Percentiles rank a stretch among this genome's conserved stretches.
phyloP scores from a whole-genome alignment of 2,888 invertebrate genomes.

The Drosophila ezoana region DNA sequence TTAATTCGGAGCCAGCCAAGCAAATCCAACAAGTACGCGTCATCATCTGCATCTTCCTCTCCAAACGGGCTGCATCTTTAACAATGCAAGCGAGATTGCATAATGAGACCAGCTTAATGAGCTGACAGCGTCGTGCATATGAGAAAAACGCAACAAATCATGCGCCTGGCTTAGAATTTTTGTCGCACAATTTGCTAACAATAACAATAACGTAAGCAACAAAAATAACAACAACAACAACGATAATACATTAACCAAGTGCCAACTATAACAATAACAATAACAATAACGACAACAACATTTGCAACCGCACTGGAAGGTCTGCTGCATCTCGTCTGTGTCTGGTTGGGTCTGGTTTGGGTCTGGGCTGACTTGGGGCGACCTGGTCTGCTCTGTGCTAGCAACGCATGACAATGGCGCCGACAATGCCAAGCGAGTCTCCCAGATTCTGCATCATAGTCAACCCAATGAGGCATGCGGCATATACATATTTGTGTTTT shows the following conservation, averaged over 20 bases:
- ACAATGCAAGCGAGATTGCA: constrained; percentile 75
- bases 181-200: constrained; percentile 62
- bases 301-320: constrained; percentile 37
- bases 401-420: constrained; percentile 41
- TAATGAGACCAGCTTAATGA: constrained; percentile 67
- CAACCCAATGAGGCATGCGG: constrained; percentile 15
- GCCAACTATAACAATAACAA: constrained; percentile 41
- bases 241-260: constrained; percentile 29
- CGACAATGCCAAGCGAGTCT: constrained; percentile 6
- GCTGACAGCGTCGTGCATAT: constrained; percentile 65
- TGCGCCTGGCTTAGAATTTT: constrained; percentile 69
- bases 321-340: constrained; percentile 29
- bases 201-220: constrained; percentile 31
- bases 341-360: constrained; percentile 12
- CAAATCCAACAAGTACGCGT: constrained; percentile 5
- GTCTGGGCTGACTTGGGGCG: constrained; percentile 5
- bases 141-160: constrained; percentile 64
- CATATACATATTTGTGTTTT: background rate
- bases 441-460: constrained; percentile 1
- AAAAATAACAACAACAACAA: constrained; percentile 29
- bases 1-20: constrained; percentile 15
- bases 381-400: constrained; percentile 10
- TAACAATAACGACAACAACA: constrained; percentile 40
- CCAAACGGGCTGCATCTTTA: constrained; percentile 29
- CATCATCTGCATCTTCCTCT: constrained; percentile 6